These are phyloP conservation scores for Diarsia rubi DNA, from an alignment of 2,888 invertebrate species.

Conservation along the genomic window DNA sequence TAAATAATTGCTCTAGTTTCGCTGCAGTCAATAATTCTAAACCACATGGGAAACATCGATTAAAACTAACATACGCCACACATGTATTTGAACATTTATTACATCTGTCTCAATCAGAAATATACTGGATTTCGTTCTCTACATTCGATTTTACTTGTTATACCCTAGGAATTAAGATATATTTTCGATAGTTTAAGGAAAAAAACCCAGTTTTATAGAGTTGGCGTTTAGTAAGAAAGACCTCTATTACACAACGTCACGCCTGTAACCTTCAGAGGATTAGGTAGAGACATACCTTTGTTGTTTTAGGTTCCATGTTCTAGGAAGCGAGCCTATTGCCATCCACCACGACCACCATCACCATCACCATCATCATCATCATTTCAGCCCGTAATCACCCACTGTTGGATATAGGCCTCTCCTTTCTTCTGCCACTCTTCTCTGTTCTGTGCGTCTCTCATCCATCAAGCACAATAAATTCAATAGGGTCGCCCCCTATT, in stretches of 20 bases:
- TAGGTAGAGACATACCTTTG: background rate
- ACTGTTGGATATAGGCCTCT: too few species aligned
- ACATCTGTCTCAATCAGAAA: constrained; percentile 8
- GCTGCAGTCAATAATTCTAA: background rate
- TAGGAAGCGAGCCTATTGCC: background rate
- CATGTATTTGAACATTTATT: background rate
- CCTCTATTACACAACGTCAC: background rate
- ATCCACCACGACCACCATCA: too few species aligned
- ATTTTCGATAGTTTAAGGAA: background rate
- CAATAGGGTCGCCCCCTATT: too few species aligned
- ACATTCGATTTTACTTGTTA: constrained; percentile 20
- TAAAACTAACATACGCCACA: constrained; percentile 2
- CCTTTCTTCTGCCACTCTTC: too few species aligned
- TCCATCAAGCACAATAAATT: too few species aligned
- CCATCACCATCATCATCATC: too few species aligned
- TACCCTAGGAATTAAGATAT: background rate
- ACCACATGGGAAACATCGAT: constrained; percentile 16
- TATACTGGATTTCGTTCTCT: background rate
- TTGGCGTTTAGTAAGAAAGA: constrained; percentile 24
- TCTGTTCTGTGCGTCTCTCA: too few species aligned
- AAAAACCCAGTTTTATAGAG: constrained; percentile 4
- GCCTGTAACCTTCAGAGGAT: background rate
- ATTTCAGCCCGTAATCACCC: too few species aligned
- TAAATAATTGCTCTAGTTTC: background rate
- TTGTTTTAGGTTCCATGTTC: background rate